Conservation (phyloP, 1,140 invertebrate species). For the Heliconius hermathena region DNA sequence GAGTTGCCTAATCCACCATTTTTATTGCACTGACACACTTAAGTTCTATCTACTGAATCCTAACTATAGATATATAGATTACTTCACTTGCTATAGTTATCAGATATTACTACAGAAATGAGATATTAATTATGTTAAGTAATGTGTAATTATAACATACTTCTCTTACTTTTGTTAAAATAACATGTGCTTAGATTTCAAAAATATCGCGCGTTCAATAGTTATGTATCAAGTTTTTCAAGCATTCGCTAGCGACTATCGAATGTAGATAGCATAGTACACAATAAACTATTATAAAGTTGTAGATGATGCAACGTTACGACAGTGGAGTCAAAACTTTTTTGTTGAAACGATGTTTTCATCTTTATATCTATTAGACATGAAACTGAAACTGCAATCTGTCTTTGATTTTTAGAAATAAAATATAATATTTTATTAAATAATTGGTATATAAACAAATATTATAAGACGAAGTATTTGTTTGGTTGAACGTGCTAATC, state of each 20-base stretch:
- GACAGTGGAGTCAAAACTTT: constrained; percentile 9
- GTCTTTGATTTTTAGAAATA: background rate
- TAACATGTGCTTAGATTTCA: background rate
- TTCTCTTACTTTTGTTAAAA: background rate
- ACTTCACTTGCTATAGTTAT: background rate
- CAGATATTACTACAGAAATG: background rate
- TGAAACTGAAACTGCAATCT: constrained; percentile 3
- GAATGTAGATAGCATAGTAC: constrained; percentile 5
- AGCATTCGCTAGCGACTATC: background rate
- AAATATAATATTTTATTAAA: background rate
- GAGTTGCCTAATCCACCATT: constrained; percentile 30
- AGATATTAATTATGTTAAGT: background rate
- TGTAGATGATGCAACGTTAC: constrained; percentile 9
- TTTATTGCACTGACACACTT: constrained; percentile 34
- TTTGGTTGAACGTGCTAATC: no score
- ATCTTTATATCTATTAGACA: constrained; percentile 6
- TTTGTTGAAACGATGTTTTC: constrained; percentile 7
- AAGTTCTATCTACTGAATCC: constrained; percentile 1
- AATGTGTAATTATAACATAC: no score
- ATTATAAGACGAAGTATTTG: no score
- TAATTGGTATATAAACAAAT: background rate
- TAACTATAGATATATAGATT: background rate
- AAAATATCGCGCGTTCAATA: background rate
- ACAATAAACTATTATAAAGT: constrained; percentile 15
- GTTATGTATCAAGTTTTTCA: background rate